Base-by-base conservation (phyloP, 2,797 vertebrate species). In the Clarias fuscus region DNA sequence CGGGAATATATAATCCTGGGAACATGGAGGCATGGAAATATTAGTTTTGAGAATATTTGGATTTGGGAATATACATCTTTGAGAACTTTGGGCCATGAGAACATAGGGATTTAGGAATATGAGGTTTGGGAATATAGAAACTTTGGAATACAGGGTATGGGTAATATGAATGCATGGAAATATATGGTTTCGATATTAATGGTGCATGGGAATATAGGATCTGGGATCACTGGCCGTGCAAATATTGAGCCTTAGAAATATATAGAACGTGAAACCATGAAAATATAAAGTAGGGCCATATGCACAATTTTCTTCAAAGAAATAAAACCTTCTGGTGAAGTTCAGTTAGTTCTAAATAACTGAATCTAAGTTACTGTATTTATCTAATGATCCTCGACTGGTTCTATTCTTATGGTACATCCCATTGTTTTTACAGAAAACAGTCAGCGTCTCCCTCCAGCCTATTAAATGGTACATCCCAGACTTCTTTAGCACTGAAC, bases 381-480 rank as follows among this genome's bases (percentile, higher is more conserved):
- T 22, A 22, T 77, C 53, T 59, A 17, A 33, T 2, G 72, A n/a
- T 17, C 72, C 24, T 76, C 3, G 58, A 33, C 13, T 11, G 10
- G 8, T 78, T 56, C 30, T 81, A 33, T 56, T 79, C 83, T 88
- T 40, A 82, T 64, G 71, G 62, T 72, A 7, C 70, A 72, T 85
- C 83, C 61, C 64, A 56, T 87, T 73, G 73, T 88, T 58, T 53
- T 86, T 91, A 18, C 90, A 96, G 95, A 91, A 95, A 93, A 87
- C 90, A 93, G 94, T 90, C 93, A 11, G 92, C 92, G 71, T 71
- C 91, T 53, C 75, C 88, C 7, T 22, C 88, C 85, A 83, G 61
- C 24, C 8, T 89, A 62, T 90, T 91, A 78, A 96, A 95, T 85
- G 94, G 94, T 85, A 89, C 87, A 8, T 91, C 91, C 82, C 94